Evolutionary conservation across 2,113 vertebrate genomes (phyloP).

Genomic region (Narcine bancroftii): DNA sequence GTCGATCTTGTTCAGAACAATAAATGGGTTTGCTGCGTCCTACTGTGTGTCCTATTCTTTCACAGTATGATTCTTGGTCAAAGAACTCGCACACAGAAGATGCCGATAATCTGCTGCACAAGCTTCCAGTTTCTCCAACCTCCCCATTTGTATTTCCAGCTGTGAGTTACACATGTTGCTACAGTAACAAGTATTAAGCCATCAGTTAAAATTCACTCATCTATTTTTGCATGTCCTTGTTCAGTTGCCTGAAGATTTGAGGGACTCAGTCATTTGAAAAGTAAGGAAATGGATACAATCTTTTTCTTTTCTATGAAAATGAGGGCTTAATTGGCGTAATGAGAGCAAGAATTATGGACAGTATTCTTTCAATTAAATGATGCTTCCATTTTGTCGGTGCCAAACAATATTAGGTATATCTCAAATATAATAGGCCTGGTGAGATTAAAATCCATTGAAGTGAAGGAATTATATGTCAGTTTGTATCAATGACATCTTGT

Average conservation of each 20-base stretch:
- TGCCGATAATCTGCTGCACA: neutral
- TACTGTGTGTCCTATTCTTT: neutral
- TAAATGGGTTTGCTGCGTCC: neutral
- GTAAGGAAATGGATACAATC: neutral
- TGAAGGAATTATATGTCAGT: neutral
- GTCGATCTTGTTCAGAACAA: neutral
- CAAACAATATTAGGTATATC: neutral
- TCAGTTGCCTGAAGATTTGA: neutral
- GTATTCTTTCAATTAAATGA: neutral
- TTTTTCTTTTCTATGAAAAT: no score
- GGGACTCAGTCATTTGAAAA: neutral
- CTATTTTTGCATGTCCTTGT: neutral
- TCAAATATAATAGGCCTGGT: neutral
- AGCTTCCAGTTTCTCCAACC: neutral
- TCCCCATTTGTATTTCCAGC: neutral
- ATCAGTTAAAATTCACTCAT: constrained; percentile 2
- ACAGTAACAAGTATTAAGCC: constrained; percentile 9
- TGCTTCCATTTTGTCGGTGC: neutral
- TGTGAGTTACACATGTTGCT: neutral
- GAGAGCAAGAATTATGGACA: neutral
- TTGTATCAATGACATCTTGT: no score
- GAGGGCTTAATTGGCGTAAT: neutral
- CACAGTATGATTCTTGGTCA: neutral
- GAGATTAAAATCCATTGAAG: neutral
- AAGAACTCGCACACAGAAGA: neutral